Conservation (phyloP, 1,140 invertebrate species). For the Ditylenchus dipsaci region DNA sequence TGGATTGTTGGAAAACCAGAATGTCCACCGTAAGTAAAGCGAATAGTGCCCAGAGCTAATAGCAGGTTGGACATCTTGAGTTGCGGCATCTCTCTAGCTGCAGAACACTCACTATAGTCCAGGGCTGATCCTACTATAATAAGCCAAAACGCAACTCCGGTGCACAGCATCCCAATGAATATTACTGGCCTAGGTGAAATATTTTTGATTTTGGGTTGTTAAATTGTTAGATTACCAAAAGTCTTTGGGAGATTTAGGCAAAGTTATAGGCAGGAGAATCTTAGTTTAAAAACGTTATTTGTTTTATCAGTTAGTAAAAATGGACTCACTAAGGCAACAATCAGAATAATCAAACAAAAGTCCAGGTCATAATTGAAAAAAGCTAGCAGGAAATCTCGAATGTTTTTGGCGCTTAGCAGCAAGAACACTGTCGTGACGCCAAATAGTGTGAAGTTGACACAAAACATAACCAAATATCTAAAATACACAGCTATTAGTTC, state of each 20-base stretch:
- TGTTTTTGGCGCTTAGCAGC: conserved; percentile 26
- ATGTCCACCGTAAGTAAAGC: conserved; percentile 37
- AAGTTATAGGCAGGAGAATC: conserved; percentile 9
- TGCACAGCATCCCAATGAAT: conserved; percentile 31
- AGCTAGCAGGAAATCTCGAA: conserved; percentile 26
- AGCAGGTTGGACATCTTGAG: conserved; percentile 53
- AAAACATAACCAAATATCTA: conserved; percentile 61
- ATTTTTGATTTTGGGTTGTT: background rate
- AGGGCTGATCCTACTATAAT: conserved; percentile 2
- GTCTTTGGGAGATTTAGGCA: conserved; percentile 31
- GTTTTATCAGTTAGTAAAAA: background rate
- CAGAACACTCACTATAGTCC: conserved; percentile 30
- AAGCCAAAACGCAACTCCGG: conserved; percentile 13
- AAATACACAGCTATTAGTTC: background rate
- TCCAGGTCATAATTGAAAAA: conserved; percentile 6
- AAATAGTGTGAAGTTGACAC: conserved; percentile 67
- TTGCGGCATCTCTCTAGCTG: conserved; percentile 22
- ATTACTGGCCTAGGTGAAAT: conserved; percentile 16
- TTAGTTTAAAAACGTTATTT: background rate
- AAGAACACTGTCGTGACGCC: conserved; percentile 65
- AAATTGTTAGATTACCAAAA: conserved; percentile 61
- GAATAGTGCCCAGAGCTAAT: conserved; percentile 58
- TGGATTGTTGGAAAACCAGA: conserved; percentile 26
- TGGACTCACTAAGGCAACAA: conserved; percentile 58
- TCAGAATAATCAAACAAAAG: conserved; percentile 24